Conservation (phyloP, 2,797 vertebrate genomes). For the Cirrhinus mrigala region DNA sequence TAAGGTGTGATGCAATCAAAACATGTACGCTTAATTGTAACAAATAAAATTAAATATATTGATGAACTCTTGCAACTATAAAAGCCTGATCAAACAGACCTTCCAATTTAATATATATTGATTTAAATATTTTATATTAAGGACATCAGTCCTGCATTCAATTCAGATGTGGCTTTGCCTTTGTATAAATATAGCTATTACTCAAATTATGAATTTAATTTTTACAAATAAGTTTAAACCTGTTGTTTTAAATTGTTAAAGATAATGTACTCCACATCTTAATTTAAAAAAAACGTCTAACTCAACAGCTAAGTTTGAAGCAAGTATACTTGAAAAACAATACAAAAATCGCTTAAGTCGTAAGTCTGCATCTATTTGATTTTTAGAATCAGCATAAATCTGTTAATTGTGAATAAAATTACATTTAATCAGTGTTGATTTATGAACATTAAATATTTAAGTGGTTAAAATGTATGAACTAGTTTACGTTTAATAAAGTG, state of each 20-base stretch:
- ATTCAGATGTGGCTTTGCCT: not conserved
- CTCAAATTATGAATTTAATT: not conserved
- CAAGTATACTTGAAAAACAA: too few species aligned
- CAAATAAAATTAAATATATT: not conserved
- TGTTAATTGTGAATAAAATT: not conserved
- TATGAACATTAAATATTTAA: not conserved
- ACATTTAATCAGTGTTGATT: not conserved
- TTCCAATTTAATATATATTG: not conserved
- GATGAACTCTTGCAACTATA: not conserved
- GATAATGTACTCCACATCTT: not conserved
- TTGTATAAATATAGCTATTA: not conserved
- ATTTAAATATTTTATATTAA: not conserved
- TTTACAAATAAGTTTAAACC: not conserved
- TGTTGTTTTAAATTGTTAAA: not conserved
- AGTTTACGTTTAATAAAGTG: not conserved
- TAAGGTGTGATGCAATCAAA: too few species aligned
- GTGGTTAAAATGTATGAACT: not conserved
- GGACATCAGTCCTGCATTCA: not conserved
- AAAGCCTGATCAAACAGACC: not conserved
- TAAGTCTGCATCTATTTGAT: not conserved
- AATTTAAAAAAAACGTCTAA: not conserved
- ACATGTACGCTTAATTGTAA: not conserved
- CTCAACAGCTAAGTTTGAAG: too few species aligned
- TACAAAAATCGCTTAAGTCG: too few species aligned
- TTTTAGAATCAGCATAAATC: not conserved